These are phyloP conservation scores for Drosophila bipectinata DNA, from an alignment of 1,140 invertebrate genomes.

Conservation along the genomic window DNA sequence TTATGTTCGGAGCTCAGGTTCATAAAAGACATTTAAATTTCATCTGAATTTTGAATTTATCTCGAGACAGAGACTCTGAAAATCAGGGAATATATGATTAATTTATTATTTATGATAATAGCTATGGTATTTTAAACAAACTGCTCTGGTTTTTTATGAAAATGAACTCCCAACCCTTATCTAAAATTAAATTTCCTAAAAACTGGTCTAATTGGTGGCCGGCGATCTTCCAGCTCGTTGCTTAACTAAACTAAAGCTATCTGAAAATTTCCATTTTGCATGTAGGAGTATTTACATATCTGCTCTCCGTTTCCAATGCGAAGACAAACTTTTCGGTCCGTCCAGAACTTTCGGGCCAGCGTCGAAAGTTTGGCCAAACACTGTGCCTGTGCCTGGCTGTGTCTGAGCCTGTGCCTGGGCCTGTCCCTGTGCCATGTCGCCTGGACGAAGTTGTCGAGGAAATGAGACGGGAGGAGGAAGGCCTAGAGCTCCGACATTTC, in stretches of 20 bases:
- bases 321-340: slow-evolving; percentile 29
- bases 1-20: not conserved
- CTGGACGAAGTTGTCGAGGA: slow-evolving; percentile 3
- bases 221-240: slow-evolving; percentile 43
- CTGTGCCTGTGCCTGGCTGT: not conserved
- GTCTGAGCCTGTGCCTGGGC: no score
- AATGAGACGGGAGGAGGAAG: not conserved
- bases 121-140: no score
- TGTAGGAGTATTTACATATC: slow-evolving; percentile 35
- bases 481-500: slow-evolving; percentile 19
- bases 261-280: slow-evolving; percentile 13
- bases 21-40: not conserved
- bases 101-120: no score
- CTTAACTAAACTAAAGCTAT: slow-evolving; percentile 36
- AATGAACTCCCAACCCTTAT: not conserved
- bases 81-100: no score
- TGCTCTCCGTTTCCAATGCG: slow-evolving; percentile 9
- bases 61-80: no score
- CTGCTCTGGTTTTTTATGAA: no score
- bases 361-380: slow-evolving; percentile 29
- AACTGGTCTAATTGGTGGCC: slow-evolving; percentile 33
- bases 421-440: slow-evolving; percentile 12
- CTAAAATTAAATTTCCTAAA: slow-evolving; percentile 18
- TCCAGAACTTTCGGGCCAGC: slow-evolving; percentile 18
- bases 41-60: no score